A percentile compares a stretch with the other conserved stretches of the same genome.
Evolutionary conservation across 2,888 invertebrate genomes (phyloP).

Genomic region (Ferrisia virgata): DNA sequence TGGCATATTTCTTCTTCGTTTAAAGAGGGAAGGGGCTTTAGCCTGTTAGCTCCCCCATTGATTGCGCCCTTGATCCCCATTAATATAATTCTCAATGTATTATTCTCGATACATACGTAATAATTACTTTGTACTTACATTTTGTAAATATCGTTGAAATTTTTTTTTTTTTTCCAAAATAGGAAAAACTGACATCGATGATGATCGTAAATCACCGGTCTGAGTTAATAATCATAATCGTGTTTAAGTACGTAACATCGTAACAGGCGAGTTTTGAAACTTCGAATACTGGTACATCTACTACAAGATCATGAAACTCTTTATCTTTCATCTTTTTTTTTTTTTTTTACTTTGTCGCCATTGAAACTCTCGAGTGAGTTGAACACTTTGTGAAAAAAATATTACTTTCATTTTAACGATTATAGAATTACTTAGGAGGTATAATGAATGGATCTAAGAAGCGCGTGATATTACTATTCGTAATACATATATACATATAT

Average conservation of each 20-base stretch:
- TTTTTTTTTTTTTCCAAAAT: not conserved
- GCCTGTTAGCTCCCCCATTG: too few relatives aligned
- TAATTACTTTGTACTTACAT: not conserved
- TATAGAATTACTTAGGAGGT: slow-evolving; percentile 1
- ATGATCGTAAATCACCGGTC: not conserved
- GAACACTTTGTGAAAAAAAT: not conserved
- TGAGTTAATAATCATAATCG: too few relatives aligned
- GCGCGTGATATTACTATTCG: slow-evolving; percentile 20
- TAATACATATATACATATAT: too few relatives aligned
- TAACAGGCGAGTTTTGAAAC: not conserved
- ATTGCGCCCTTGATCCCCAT: too few relatives aligned
- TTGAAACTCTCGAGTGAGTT: slow-evolving; percentile 10
- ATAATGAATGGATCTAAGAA: not conserved
- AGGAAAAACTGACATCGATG: not conserved
- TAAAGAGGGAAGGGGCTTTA: too few relatives aligned
- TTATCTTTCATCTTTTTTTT: not conserved
- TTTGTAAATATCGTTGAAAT: not conserved
- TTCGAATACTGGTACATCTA: too few relatives aligned
- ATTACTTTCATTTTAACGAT: not conserved
- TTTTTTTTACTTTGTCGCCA: not conserved
- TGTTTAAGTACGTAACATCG: not conserved
- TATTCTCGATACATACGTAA: not conserved
- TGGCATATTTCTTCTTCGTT: too few relatives aligned
- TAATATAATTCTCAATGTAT: too few relatives aligned
- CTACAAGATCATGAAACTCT: not conserved